Evolutionary conservation across 1,140 invertebrate genomes (phyloP).

Genomic region (Mycetomoellerius zeteki): DNA sequence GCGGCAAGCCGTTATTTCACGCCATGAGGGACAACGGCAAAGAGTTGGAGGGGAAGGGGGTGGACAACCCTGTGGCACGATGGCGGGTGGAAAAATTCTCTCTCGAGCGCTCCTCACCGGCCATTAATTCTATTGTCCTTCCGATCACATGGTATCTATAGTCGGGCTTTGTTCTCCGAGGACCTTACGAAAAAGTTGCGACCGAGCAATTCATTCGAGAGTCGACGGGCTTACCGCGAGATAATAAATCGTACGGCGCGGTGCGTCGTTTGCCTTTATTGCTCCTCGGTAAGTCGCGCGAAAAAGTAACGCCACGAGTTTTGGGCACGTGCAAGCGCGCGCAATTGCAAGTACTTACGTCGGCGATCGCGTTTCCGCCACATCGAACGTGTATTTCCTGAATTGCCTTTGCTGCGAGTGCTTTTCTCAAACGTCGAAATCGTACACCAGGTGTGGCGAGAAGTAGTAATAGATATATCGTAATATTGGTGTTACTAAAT

Average conservation of each 20-base stretch:
- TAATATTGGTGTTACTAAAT: not conserved
- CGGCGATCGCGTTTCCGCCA: slow-evolving; percentile 42
- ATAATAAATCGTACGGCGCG: slow-evolving; percentile 69
- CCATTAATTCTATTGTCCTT: slow-evolving; percentile 77
- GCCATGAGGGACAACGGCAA: slow-evolving; percentile 16
- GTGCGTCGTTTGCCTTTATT: slow-evolving; percentile 50
- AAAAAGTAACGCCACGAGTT: slow-evolving; percentile 41
- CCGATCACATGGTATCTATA: slow-evolving; percentile 74
- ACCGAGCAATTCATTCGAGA: slow-evolving; percentile 73
- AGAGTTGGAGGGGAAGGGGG: not conserved
- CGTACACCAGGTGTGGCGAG: not conserved
- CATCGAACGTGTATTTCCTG: slow-evolving; percentile 41
- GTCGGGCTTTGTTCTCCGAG: slow-evolving; percentile 71
- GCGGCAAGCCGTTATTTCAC: slow-evolving; percentile 62
- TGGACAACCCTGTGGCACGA: slow-evolving; percentile 43
- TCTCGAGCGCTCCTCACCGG: slow-evolving; percentile 49
- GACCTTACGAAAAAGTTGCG: slow-evolving; percentile 73
- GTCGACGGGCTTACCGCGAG: slow-evolving; percentile 58
- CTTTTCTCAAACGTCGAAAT: not conserved
- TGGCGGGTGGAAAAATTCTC: slow-evolving; percentile 69
- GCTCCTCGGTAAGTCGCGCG: slow-evolving; percentile 57
- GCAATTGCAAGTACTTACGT: slow-evolving; percentile 45
- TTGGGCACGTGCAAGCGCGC: slow-evolving; percentile 49
- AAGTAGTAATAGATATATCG: not conserved
- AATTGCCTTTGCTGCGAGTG: slow-evolving; percentile 24